Conservation (phyloP, 1,140 invertebrate species). For the Trachymyrmex cornetzi region DNA sequence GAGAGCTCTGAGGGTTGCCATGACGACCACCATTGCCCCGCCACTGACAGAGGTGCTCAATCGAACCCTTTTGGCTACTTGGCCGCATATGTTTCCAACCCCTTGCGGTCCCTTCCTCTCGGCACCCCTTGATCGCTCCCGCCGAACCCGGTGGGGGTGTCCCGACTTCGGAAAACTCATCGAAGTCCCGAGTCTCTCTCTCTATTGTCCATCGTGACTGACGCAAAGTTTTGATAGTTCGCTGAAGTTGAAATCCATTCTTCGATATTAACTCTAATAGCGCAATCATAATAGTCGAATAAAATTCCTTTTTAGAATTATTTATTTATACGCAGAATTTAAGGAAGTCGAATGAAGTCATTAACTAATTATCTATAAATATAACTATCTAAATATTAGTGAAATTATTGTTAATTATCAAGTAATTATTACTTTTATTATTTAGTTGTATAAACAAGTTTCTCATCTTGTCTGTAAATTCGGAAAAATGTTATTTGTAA, state of each 20-base stretch:
- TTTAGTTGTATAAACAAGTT: not conserved
- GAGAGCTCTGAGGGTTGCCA: constrained; percentile 75
- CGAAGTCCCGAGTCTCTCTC: not conserved
- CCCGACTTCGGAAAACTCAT: constrained; percentile 43
- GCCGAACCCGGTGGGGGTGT: constrained; percentile 4
- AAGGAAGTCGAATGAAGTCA: not conserved
- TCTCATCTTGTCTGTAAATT: not conserved
- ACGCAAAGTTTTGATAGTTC: constrained; percentile 35
- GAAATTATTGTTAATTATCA: not conserved
- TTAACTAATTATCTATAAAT: not conserved
- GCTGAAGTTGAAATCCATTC: constrained; percentile 3
- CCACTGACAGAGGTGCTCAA: constrained; percentile 79
- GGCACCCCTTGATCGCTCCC: not conserved
- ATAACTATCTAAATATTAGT: not conserved
- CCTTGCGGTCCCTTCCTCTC: not conserved
- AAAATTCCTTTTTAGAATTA: not conserved
- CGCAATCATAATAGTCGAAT: not conserved
- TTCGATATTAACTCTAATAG: not conserved
- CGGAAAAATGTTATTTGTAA: not conserved
- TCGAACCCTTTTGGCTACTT: constrained; percentile 73
- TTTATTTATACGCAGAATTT: not conserved
- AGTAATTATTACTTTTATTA: constrained; percentile 5
- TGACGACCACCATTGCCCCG: constrained; percentile 78
- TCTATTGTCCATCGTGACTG: constrained; percentile 18
- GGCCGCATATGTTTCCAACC: constrained; percentile 44